Evolutionary conservation across 2,888 invertebrate species (phyloP), one percentile per base, ranked within the genome.

Genomic region (Parnassius smintheus): DNA sequence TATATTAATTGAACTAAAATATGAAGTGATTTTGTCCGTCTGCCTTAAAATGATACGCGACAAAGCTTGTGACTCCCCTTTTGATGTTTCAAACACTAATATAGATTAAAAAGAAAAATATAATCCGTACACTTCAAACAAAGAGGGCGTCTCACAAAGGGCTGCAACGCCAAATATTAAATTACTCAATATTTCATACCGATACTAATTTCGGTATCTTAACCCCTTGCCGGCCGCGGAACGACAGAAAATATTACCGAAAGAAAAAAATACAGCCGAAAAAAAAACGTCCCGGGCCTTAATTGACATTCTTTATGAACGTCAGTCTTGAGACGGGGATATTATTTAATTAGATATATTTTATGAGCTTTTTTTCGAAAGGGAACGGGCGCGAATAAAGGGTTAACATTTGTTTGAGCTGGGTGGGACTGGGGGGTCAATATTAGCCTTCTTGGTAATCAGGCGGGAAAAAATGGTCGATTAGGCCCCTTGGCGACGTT

Each of bases 271-370:
- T 70, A 76, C 75, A 76, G 75, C 75, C 78, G 74, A 79, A 83
- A 81, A 82, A 86, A 87, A 88, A 86, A 82, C 82, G 86, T 85
- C 88, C 83, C 82, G 68, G 69, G 41, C 59, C 85, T 84, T 92
- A 92, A 92, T 92, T 92, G 92, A 91, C 92, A 92, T 92, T 92
- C 92, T 92, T 92, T 92, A 92, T 91, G 91, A 86, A 82, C 90
- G 91, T 89, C 91, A 90, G 91, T 84, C 90, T 90, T 87, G 85
- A 87, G 84, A 86, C 84, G 85, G 83, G 92, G 88, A 92, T 92
- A 92, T 92, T 92, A 92, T 92, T 92, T 92, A 92, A 92, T 92
- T 92, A 92, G 92, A 92, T 92, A 92, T 92, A 92, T 92, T 92
- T 92, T 92, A 92, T 92, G 91, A 84, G 84, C 77, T 87, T 91